Percentiles rank a stretch among this genome's conserved stretches.
Evolutionary conservation across 1,140 invertebrate species (phyloP).

Genomic region (Papilio xuthus): DNA sequence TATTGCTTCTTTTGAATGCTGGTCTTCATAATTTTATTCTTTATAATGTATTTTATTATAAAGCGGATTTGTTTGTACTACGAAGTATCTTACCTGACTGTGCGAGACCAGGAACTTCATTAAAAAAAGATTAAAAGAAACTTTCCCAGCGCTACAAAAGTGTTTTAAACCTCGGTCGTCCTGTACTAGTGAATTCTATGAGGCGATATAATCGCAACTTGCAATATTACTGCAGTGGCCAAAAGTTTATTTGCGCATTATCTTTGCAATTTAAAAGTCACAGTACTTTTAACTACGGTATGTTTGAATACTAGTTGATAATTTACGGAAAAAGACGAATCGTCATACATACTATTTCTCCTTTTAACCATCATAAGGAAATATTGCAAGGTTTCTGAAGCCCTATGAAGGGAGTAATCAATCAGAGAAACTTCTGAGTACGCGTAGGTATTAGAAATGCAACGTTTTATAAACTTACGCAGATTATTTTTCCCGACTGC

Average conservation of each 20-base stretch:
- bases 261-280: conserved; percentile 2
- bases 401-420: background rate
- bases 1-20: background rate
- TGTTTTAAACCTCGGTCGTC: conserved; percentile 55
- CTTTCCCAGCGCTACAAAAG: conserved; percentile 63
- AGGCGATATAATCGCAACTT: conserved; percentile 59
- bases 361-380: background rate
- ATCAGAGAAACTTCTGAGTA: background rate
- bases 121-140: conserved; percentile 74
- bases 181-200: conserved; percentile 55
- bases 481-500: too few species aligned
- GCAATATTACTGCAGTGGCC: conserved; percentile 49
- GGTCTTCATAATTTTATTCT: conserved; percentile 36
- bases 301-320: background rate
- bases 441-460: background rate
- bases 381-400: conserved; percentile 14
- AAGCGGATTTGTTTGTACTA: conserved; percentile 55
- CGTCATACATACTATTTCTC: background rate
- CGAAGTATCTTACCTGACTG: conserved; percentile 61
- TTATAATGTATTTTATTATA: conserved; percentile 37
- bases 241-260: conserved; percentile 7
- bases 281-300: too few species aligned
- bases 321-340: background rate
- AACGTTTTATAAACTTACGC: background rate
- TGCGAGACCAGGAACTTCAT: conserved; percentile 63